phyloP scores from a whole-genome alignment of 2,888 invertebrate species.

The Camptogramma bilineatum region DNA sequence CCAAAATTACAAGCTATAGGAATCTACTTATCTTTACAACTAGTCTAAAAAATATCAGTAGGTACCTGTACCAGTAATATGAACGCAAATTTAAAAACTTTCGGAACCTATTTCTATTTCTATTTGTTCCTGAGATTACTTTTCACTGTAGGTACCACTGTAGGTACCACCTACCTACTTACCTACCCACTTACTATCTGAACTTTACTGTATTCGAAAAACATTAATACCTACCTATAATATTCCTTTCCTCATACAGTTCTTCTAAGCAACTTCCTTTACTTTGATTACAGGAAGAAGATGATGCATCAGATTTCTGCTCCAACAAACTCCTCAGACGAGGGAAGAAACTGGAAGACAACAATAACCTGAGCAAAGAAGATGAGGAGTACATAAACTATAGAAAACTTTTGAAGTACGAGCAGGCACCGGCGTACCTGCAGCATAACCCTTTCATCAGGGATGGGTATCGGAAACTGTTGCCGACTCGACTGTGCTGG shows the following conservation, averaged over 20 bases:
- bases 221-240: constrained; percentile 24
- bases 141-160: not conserved
- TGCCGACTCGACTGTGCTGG: constrained; percentile 93
- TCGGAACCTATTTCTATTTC: too few relatives aligned
- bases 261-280: too few relatives aligned
- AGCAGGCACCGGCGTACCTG: constrained; percentile 92
- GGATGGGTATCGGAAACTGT: constrained; percentile 93
- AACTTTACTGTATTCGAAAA: too few relatives aligned
- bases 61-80: too few relatives aligned
- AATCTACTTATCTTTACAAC: too few relatives aligned
- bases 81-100: too few relatives aligned
- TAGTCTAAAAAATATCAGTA: too few relatives aligned
- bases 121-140: too few relatives aligned
- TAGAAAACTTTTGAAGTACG: constrained; percentile 76
- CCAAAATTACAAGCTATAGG: too few relatives aligned
- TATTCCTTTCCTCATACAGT: not conserved
- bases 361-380: constrained; percentile 78
- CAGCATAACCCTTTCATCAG: constrained; percentile 95
- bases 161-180: not conserved
- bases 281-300: constrained; percentile 59
- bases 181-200: too few relatives aligned
- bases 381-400: constrained; percentile 80
- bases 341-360: constrained; percentile 77
- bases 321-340: constrained; percentile 64
- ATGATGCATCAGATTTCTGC: constrained; percentile 63